Percentiles rank a stretch among this genome's conserved stretches.
Evolutionary conservation across 2,888 invertebrate genomes (phyloP).

Genomic region (Pammene fasciana): DNA sequence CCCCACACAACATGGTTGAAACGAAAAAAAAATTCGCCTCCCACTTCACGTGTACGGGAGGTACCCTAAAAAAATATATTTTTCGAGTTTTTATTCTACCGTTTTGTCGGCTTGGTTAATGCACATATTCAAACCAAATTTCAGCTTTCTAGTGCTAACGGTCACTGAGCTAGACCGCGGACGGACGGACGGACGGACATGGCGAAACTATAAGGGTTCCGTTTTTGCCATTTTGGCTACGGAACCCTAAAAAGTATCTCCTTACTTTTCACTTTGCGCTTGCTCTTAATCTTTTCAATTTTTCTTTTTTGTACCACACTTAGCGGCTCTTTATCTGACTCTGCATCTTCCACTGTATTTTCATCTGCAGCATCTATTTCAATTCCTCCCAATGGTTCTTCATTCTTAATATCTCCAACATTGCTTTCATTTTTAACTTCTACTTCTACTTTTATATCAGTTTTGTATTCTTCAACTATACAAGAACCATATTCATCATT

Average conservation of each 20-base stretch:
- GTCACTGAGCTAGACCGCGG: no score
- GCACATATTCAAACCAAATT: no score
- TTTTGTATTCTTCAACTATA: conserved; percentile 43
- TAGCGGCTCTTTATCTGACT: conserved; percentile 67
- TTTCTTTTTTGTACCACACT: conserved; percentile 59
- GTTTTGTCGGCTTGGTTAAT: no score
- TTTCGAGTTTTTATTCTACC: no score
- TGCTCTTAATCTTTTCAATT: conserved; percentile 51
- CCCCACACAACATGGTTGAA: no score
- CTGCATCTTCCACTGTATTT: conserved; percentile 44
- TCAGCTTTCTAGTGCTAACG: no score
- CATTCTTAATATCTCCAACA: conserved; percentile 43
- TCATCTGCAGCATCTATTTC: conserved; percentile 39
- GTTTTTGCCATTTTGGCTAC: no score
- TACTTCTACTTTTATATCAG: conserved; percentile 49
- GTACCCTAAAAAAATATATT: no score
- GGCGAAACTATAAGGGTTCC: no score
- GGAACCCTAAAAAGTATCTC: neutral
- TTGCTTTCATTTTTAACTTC: conserved; percentile 39
- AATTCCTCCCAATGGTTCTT: neutral
- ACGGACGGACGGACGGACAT: no score
- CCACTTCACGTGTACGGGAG: no score
- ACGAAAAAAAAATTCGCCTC: no score
- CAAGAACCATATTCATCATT: conserved; percentile 36
- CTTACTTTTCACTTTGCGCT: neutral